These are phyloP conservation scores for Prionace glauca DNA, from an alignment of 2,797 vertebrate species.

Conservation along the genomic window DNA sequence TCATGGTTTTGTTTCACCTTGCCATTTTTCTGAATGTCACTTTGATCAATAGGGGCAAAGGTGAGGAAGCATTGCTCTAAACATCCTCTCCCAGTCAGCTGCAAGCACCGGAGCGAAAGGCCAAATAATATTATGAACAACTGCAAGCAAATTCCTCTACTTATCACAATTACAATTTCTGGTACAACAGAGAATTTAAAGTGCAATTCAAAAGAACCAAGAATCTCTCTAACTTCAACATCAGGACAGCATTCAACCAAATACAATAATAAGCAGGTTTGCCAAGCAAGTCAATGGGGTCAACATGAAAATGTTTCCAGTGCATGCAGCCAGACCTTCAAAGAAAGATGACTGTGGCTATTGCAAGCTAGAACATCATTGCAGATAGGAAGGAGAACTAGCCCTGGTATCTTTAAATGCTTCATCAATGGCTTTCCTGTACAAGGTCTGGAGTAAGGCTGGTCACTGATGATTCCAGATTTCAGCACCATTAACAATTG, in stretches of 20 bases:
- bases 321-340: background rate
- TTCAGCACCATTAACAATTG: background rate
- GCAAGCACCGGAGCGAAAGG: background rate
- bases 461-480: background rate
- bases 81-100: constrained; percentile 40
- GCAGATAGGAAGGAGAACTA: background rate
- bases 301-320: background rate
- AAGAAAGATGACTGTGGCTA: background rate
- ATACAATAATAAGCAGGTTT: background rate
- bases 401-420: no score
- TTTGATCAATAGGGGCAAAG: constrained; percentile 56
- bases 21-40: constrained; percentile 48
- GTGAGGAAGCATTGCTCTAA: constrained; percentile 53
- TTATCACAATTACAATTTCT: background rate
- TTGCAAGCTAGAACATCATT: background rate
- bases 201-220: background rate
- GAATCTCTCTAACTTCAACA: background rate
- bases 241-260: background rate
- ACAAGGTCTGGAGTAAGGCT: background rate
- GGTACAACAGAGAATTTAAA: background rate
- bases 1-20: constrained; percentile 32
- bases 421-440: background rate
- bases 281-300: background rate
- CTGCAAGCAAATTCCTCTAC: background rate
- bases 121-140: background rate